Conservation (phyloP, 2,797 vertebrate species). For the Sebastes dallii region DNA sequence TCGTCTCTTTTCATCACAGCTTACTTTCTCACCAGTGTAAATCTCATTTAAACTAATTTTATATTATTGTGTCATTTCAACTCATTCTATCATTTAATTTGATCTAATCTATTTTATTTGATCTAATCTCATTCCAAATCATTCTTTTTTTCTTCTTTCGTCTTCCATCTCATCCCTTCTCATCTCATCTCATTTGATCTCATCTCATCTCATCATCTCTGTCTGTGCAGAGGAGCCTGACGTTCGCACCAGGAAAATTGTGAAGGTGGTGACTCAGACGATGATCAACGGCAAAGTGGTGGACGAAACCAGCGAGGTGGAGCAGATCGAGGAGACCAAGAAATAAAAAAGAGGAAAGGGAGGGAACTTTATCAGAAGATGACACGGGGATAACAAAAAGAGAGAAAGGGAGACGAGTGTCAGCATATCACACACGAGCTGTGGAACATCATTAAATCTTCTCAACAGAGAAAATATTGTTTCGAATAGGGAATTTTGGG, state of each 20-base stretch:
- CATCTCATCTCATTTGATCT: background rate
- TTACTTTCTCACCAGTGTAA: slow-evolving; percentile 7
- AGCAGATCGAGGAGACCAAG: slow-evolving; percentile 85
- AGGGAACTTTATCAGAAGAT: background rate
- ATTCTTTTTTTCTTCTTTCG: too few relatives aligned
- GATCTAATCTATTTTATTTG: too few relatives aligned
- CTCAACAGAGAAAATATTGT: background rate
- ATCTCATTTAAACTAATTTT: background rate
- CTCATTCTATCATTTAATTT: background rate
- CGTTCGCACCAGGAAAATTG: slow-evolving; percentile 87
- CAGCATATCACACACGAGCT: background rate
- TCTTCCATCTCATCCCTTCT: too few relatives aligned
- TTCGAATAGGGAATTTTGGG: background rate
- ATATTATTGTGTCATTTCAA: background rate
- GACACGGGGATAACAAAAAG: background rate
- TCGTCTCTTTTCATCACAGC: background rate
- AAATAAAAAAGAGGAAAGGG: slow-evolving; percentile 63
- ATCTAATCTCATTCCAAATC: background rate
- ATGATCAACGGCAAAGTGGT: slow-evolving; percentile 88
- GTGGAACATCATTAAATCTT: background rate
- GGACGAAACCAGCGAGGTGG: slow-evolving; percentile 86
- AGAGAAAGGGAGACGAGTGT: background rate
- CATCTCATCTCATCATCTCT: background rate
- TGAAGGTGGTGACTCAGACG: slow-evolving; percentile 89
- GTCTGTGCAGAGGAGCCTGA: slow-evolving; percentile 81